These are phyloP conservation scores for Serilophus lunatus DNA, from an alignment of 2,113 vertebrate genomes.

Conservation along the genomic window DNA sequence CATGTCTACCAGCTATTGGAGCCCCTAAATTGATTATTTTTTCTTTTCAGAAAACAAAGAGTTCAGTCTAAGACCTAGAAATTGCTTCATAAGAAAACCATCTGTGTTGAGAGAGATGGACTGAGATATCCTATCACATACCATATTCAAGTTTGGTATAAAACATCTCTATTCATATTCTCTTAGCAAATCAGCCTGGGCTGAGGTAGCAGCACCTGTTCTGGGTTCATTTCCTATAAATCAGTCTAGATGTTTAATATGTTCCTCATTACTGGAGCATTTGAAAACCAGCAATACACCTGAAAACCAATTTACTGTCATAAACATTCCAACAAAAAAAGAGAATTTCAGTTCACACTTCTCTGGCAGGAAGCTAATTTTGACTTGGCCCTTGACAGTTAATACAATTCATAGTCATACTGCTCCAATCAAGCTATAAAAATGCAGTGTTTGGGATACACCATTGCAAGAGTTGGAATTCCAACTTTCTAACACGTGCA, in stretches of 20 bases:
- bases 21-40: slow-evolving; percentile 36
- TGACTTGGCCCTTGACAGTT: slow-evolving; percentile 30
- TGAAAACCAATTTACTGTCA: slow-evolving; percentile 45
- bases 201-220: slow-evolving; percentile 28
- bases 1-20: slow-evolving; percentile 19
- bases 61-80: slow-evolving; percentile 57
- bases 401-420: slow-evolving; percentile 6
- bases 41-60: slow-evolving; percentile 42
- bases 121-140: not conserved
- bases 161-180: slow-evolving; percentile 4
- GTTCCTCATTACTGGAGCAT: not conserved
- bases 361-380: slow-evolving; percentile 37
- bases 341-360: slow-evolving; percentile 18
- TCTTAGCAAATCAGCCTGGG: not conserved
- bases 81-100: slow-evolving; percentile 65
- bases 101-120: not conserved
- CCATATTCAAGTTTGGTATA: not conserved
- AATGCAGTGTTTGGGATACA: not conserved
- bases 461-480: not conserved
- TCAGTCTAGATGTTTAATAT: slow-evolving; percentile 33
- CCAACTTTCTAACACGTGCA: not conserved
- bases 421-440: not conserved
- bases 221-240: not conserved
- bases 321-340: slow-evolving; percentile 8
- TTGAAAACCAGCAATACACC: slow-evolving; percentile 6